Base-by-base conservation (phyloP, 1,140 invertebrate genomes). In the Cyphomyrmex costatus region DNA sequence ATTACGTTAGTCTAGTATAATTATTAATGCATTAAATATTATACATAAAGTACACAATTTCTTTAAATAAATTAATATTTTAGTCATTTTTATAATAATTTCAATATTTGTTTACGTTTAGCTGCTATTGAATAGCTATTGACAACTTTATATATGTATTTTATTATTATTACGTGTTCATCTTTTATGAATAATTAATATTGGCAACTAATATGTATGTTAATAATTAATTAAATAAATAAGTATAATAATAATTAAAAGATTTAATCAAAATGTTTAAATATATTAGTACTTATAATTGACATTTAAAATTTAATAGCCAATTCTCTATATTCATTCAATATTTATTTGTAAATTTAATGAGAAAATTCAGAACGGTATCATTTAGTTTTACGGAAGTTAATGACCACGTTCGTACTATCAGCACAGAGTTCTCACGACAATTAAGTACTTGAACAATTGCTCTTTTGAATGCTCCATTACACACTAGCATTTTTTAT, bases 361-460 rank as follows among this genome's bases (percentile, higher is more conserved):
- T 42, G 4, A 33, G 58, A 71, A 53, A 1, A 7, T 51, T 6
- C 10, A 66, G 60, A 30, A 24, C 14, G 10, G 30, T 12, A 60
- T 61, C 7, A 4, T 14, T 63, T n/a, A 71, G 3, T 30, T 7
- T 36, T 76, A 51, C 46, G 21, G 4, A 46, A 63, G 42, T 63
- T 56, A 74, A 51, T 76, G 80, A 73, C 78, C 70, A 74, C 5
- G 42, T 58, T 71, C 46, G 46, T 49, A 6, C 12, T 33, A 16
- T 36, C 60, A 30, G 19, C 42, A 30, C 4, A 16, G 42, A 4
- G 33, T 46, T 84, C 82, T 84, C 71, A 84, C 82, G 71, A 24
- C 71, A 76, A 84, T 84, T 76, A 84, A 49, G 58, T 33, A 24
- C 70, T 61, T 84, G 8, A 12, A 60, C 27, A 65, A 76, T 76